Evolutionary conservation across 2,797 vertebrate species (phyloP).

Genomic region (Uromys caudimaculatus): DNA sequence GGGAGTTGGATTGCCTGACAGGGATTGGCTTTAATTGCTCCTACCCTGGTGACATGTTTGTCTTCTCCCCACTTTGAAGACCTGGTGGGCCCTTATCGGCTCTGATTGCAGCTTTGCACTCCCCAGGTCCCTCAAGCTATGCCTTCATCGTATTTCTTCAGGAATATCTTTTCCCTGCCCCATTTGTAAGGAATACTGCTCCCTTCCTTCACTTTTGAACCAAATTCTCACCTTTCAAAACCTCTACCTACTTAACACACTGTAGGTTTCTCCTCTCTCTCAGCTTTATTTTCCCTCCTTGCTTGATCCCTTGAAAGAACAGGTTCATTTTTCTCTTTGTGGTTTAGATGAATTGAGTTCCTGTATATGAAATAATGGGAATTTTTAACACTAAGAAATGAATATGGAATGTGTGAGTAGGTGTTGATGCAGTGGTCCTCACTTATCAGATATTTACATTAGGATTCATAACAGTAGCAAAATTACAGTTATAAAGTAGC

Average conservation of each 20-base stretch:
- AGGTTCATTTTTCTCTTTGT: slow-evolving; percentile 37
- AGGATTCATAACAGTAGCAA: background rate
- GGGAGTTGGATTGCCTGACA: background rate
- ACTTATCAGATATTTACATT: background rate
- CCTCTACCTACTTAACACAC: background rate
- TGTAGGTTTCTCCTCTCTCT: background rate
- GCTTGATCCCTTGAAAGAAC: background rate
- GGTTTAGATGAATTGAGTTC: slow-evolving; percentile 3
- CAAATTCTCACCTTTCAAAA: background rate
- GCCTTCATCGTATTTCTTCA: background rate
- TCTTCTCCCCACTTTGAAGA: fast-evolving
- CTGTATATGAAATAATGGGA: background rate
- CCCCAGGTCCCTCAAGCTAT: background rate
- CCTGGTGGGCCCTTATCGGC: fast-evolving
- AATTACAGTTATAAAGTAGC: background rate
- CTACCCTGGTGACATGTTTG: fast-evolving
- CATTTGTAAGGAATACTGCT: background rate
- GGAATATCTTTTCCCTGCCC: background rate
- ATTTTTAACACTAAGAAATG: slow-evolving; percentile 40
- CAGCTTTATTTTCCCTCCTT: background rate
- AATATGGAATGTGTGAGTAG: background rate
- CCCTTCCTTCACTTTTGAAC: background rate
- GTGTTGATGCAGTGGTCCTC: background rate
- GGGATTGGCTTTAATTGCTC: background rate
- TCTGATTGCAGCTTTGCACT: background rate